These are phyloP conservation scores for Panurus biarmicus DNA, from an alignment of 2,113 vertebrate genomes.

Conservation along the genomic window DNA sequence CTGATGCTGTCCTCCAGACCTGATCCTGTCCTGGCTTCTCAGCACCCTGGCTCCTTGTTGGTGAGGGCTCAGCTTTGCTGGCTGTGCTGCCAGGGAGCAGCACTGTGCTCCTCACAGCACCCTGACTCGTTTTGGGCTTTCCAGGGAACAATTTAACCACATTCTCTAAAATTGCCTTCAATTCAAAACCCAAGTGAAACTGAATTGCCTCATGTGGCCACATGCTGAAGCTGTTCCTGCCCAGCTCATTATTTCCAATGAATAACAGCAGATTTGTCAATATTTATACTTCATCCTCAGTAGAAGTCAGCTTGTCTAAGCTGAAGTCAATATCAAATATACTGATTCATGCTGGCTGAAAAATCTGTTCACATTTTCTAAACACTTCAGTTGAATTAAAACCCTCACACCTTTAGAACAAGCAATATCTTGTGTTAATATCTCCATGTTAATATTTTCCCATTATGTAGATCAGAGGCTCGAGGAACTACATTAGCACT, in stretches of 20 bases:
- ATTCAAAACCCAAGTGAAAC: background rate
- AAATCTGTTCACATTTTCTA: background rate
- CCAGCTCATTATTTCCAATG: background rate
- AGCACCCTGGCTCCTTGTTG: fast-evolving
- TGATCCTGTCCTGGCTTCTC: background rate
- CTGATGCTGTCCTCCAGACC: background rate
- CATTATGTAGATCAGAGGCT: background rate
- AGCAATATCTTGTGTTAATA: background rate
- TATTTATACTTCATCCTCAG: background rate
- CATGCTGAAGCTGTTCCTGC: background rate
- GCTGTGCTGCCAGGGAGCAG: fast-evolving
- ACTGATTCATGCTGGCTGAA: background rate
- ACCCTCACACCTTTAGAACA: background rate
- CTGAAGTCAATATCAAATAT: background rate
- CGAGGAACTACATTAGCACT: background rate
- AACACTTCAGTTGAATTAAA: background rate
- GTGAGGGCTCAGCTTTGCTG: background rate
- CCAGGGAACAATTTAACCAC: background rate
- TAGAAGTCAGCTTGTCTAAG: background rate
- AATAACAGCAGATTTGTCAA: background rate
- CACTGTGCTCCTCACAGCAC: background rate
- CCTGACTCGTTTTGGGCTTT: background rate
- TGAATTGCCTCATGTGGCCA: background rate
- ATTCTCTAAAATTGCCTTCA: background rate
- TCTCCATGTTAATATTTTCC: background rate